These are phyloP conservation scores for Corythaixoides concolor DNA, from an alignment of 2,113 vertebrate genomes.

Conservation along the genomic window DNA sequence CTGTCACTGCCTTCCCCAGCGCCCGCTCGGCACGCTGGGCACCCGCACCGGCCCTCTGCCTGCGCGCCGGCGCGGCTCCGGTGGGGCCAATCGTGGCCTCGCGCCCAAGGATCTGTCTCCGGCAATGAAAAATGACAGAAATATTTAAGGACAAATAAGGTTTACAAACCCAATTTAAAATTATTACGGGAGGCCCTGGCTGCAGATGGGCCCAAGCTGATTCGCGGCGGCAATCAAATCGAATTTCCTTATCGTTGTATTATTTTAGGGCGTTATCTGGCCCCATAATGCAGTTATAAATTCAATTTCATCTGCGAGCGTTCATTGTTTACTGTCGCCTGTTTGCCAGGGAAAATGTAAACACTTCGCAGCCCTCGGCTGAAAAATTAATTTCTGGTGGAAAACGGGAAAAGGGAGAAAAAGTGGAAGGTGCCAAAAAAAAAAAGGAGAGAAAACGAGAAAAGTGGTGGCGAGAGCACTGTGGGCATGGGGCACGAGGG, in stretches of 20 bases:
- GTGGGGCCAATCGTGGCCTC: constrained; percentile 39
- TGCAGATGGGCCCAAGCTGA: constrained; percentile 83
- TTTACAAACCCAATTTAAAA: constrained; percentile 85
- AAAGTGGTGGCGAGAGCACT: neutral
- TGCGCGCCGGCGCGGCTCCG: neutral
- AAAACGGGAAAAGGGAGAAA: constrained; percentile 63
- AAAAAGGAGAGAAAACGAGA: neutral
- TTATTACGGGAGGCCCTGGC: constrained; percentile 75
- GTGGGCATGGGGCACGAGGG: accelerated
- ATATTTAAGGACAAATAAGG: constrained; percentile 86
- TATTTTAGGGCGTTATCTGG: constrained; percentile 98
- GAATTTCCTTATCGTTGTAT: constrained; percentile 97
- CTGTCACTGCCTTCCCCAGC: constrained; percentile 82
- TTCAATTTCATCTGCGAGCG: constrained; percentile 89
- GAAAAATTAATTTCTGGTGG: constrained; percentile 89
- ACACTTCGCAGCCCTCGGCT: constrained; percentile 83
- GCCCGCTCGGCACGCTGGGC: constrained; percentile 46
- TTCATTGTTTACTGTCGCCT: constrained; percentile 97
- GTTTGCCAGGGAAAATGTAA: constrained; percentile 90
- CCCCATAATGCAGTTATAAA: constrained; percentile 95
- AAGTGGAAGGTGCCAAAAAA: constrained; percentile 2
- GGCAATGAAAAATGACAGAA: constrained; percentile 86
- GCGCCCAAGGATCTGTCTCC: constrained; percentile 75
- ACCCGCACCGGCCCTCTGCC: neutral
- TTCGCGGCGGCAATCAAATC: constrained; percentile 90